Percentiles rank a stretch among this genome's conserved stretches.
Conservation (phyloP, 1,140 invertebrate genomes). For the Hesperophylax magnus region DNA sequence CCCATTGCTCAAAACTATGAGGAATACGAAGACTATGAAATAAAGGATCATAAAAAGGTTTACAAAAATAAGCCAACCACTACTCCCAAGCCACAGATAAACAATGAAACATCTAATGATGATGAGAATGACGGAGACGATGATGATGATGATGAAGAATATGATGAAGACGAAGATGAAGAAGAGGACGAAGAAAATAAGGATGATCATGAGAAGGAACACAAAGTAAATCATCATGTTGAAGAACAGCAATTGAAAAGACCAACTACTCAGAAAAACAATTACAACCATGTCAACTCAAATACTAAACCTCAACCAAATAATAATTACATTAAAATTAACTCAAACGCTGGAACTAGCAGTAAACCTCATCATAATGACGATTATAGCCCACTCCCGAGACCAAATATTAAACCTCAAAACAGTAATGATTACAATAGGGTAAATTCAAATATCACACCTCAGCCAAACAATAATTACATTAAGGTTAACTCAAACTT, state of each 20-base stretch:
- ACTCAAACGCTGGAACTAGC: not conserved
- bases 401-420: not conserved
- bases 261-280: slow-evolving; percentile 30
- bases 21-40: slow-evolving; percentile 66
- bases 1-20: slow-evolving; percentile 69
- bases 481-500: no score
- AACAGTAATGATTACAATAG: not conserved
- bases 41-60: slow-evolving; percentile 16
- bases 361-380: not conserved
- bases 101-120: slow-evolving; percentile 30
- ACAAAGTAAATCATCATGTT: slow-evolving; percentile 14
- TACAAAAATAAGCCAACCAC: not conserved
- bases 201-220: slow-evolving; percentile 36
- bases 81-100: slow-evolving; percentile 19
- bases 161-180: slow-evolving; percentile 44
- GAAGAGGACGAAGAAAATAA: slow-evolving; percentile 44
- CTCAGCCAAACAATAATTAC: not conserved
- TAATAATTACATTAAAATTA: not conserved
- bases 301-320: not conserved
- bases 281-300: not conserved
- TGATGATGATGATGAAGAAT: slow-evolving; percentile 56
- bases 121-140: slow-evolving; percentile 59
- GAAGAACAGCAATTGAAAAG: slow-evolving; percentile 43
- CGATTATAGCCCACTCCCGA: not conserved
- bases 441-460: not conserved